Evolutionary conservation across 2,888 invertebrate species (phyloP).

Genomic region (Pterostichus madidus): DNA sequence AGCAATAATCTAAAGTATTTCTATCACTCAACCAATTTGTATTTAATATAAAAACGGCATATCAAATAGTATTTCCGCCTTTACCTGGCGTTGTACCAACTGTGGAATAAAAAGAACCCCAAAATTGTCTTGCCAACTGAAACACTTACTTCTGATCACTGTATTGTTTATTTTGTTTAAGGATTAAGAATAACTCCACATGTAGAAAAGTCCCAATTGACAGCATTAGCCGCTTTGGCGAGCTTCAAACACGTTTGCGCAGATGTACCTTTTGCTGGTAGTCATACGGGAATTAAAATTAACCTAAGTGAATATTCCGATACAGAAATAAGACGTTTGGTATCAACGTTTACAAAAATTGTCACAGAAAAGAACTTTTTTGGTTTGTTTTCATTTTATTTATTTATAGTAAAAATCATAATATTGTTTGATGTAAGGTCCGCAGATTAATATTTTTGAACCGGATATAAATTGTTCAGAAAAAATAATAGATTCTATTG

Average conservation of each 20-base stretch:
- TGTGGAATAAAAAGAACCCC: too few relatives aligned
- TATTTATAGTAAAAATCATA: slow-evolving; percentile 5
- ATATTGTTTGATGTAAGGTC: slow-evolving; percentile 70
- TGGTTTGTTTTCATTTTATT: slow-evolving; percentile 17
- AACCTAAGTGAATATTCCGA: slow-evolving; percentile 71
- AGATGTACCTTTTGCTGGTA: slow-evolving; percentile 73
- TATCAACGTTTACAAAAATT: slow-evolving; percentile 71
- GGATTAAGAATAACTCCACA: slow-evolving; percentile 72
- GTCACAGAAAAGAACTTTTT: slow-evolving; percentile 70
- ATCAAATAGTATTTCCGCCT: too few relatives aligned
- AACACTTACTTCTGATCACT: too few relatives aligned
- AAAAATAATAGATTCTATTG: slow-evolving; percentile 72
- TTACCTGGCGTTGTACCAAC: too few relatives aligned
- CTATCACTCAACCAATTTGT: too few relatives aligned
- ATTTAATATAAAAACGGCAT: too few relatives aligned
- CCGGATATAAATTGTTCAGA: slow-evolving; percentile 73
- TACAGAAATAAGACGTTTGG: slow-evolving; percentile 72
- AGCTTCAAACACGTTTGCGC: slow-evolving; percentile 74
- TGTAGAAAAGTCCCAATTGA: slow-evolving; percentile 73
- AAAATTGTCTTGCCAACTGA: too few relatives aligned
- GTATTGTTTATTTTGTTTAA: slow-evolving; percentile 59
- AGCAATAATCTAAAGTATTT: too few relatives aligned
- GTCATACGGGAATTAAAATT: slow-evolving; percentile 74
- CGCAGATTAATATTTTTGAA: slow-evolving; percentile 72
- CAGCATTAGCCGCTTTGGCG: slow-evolving; percentile 73